Percentiles rank a stretch among this genome's conserved stretches.
phyloP scores from a whole-genome alignment of 2,797 vertebrate genomes.

The Halcyon leucocephala region DNA sequence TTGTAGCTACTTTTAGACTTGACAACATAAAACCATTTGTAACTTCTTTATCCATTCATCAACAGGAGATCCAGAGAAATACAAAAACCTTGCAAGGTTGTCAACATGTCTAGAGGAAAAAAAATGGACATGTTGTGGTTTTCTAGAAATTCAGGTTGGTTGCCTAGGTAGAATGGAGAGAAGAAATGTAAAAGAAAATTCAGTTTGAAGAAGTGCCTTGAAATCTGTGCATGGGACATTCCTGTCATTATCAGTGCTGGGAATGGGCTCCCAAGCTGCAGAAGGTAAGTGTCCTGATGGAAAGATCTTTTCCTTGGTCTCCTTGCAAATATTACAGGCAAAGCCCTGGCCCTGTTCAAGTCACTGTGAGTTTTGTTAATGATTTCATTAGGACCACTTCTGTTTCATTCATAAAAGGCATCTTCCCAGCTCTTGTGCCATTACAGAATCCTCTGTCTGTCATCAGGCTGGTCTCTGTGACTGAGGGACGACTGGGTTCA shows the following conservation, averaged over 20 bases:
- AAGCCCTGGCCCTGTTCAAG: neutral
- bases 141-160: neutral
- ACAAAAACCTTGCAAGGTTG: fast-evolving
- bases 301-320: neutral
- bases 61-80: neutral
- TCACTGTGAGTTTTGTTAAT: neutral
- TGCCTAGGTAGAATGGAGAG: neutral
- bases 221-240: neutral
- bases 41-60: neutral
- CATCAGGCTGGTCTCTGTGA: slow-evolving; percentile 52
- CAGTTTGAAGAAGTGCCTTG: neutral
- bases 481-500: slow-evolving; percentile 50
- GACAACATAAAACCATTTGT: neutral
- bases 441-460: slow-evolving; percentile 71
- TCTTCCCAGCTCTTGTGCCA: slow-evolving; percentile 1
- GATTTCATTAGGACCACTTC: neutral
- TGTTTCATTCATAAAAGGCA: slow-evolving; percentile 37
- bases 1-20: neutral
- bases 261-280: neutral
- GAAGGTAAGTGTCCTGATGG: neutral
- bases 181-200: neutral
- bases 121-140: neutral
- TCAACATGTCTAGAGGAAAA: neutral
- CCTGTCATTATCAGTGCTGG: neutral
- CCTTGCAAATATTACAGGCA: neutral